phyloP scores from a whole-genome alignment of 2,888 invertebrate species.

The Agonopterix alstromeriana region DNA sequence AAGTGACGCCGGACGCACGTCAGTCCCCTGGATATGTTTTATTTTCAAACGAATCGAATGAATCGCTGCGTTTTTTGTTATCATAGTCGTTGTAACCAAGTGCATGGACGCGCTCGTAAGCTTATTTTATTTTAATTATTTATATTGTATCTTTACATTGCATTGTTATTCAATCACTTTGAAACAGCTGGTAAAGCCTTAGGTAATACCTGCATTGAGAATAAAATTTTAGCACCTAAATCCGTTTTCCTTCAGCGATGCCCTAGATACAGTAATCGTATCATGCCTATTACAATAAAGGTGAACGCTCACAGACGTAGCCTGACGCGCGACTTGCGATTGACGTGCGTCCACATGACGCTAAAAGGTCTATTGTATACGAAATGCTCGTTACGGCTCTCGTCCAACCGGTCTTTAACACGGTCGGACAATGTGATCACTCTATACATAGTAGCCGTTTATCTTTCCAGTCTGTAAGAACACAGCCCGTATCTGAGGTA shows the following conservation, averaged over 20 bases:
- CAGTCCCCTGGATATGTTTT: conserved; percentile 66
- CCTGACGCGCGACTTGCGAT: conserved; percentile 41
- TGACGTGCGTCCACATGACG: conserved; percentile 70
- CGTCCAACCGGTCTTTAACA: conserved; percentile 72
- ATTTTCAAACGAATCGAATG: conserved; percentile 70
- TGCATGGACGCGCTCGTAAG: conserved; percentile 14
- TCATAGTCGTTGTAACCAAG: conserved; percentile 58
- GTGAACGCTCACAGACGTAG: conserved; percentile 39
- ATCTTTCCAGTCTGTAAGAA: conserved; percentile 34
- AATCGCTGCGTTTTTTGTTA: conserved; percentile 67
- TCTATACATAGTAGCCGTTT: conserved; percentile 62
- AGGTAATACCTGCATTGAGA: background rate
- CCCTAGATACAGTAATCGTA: conserved; percentile 10
- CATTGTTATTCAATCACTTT: background rate
- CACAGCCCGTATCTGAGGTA: conserved; percentile 30
- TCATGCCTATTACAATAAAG: conserved; percentile 44
- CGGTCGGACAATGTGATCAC: conserved; percentile 69
- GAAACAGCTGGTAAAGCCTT: background rate
- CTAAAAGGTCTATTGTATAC: conserved; percentile 77
- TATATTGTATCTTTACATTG: background rate
- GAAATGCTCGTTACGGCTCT: conserved; percentile 65
- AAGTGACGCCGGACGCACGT: conserved; percentile 77
- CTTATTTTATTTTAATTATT: background rate
- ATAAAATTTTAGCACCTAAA: background rate
- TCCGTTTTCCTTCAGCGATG: conserved; percentile 4